Conservation (phyloP, 1,140 invertebrate species). For the Pogonognathellus flavescens region DNA sequence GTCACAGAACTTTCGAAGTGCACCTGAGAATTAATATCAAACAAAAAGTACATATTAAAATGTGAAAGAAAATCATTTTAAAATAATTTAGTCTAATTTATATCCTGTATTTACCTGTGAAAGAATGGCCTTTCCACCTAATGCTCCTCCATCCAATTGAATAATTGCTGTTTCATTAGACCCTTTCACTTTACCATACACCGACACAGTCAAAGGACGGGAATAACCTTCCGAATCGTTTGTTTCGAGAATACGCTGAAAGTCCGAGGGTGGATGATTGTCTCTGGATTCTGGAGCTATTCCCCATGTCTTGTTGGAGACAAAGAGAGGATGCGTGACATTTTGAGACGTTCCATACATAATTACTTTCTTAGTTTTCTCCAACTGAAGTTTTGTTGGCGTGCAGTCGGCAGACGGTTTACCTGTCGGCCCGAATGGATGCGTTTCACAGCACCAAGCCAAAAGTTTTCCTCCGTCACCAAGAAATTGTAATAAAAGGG, state of each 20-base stretch:
- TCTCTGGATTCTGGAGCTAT: conserved; percentile 39
- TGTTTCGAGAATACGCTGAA: conserved; percentile 62
- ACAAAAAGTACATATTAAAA: background rate
- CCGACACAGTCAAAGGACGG: conserved; percentile 62
- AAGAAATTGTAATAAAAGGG: conserved; percentile 63
- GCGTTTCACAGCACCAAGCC: conserved; percentile 62
- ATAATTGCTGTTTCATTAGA: conserved; percentile 52
- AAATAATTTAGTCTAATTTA: background rate
- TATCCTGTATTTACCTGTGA: conserved; percentile 56
- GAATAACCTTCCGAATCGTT: conserved; percentile 66
- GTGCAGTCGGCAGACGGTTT: background rate
- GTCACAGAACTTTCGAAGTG: conserved; percentile 61
- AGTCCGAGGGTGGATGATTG: conserved; percentile 53
- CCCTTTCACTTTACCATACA: conserved; percentile 60
- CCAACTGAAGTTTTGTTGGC: background rate
- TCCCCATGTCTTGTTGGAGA: conserved; percentile 54
- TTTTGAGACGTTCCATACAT: conserved; percentile 42
- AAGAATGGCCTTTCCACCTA: conserved; percentile 65
- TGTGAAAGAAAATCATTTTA: background rate
- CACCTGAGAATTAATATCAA: conserved; percentile 50
- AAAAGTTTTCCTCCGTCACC: conserved; percentile 65
- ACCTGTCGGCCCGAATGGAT: conserved; percentile 60
- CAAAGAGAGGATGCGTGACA: conserved; percentile 44
- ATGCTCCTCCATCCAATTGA: conserved; percentile 62
- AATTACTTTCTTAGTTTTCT: conserved; percentile 33